Conservation (phyloP, 92 coral and sea anemone genomes). For the Zoanthus solanderi region DNA sequence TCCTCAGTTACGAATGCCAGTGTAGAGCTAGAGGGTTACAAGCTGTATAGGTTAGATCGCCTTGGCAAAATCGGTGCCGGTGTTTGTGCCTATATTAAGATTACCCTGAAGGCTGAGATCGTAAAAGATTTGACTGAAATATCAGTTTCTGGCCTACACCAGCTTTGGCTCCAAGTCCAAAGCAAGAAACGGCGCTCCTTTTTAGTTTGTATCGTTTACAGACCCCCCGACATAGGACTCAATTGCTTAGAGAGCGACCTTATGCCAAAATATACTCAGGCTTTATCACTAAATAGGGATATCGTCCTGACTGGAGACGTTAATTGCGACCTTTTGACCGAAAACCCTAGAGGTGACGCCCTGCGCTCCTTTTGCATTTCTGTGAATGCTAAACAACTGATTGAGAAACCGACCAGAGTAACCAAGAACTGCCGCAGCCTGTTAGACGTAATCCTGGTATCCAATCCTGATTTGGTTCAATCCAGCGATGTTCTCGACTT, state of each 20-base stretch:
- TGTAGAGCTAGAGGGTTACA: constrained; percentile 36
- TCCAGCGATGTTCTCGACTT: constrained; percentile 27
- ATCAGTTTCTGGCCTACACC: constrained; percentile 44
- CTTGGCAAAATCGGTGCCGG: constrained; percentile 11
- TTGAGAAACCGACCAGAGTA: constrained; percentile 55
- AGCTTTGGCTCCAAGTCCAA: constrained; percentile 34
- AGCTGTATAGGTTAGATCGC: constrained; percentile 31
- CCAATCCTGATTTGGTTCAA: neutral
- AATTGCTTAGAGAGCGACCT: no score
- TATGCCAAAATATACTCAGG: no score
- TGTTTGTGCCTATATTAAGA: constrained; percentile 51
- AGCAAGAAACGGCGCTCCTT: neutral
- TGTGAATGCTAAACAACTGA: constrained; percentile 58
- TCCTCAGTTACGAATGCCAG: constrained; percentile 4
- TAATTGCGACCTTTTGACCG: neutral
- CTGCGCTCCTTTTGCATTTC: neutral
- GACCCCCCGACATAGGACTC: neutral
- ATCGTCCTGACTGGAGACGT: neutral
- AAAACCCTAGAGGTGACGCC: no score
- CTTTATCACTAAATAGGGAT: no score
- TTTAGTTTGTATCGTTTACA: neutral
- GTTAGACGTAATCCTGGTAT: neutral
- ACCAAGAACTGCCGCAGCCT: constrained; percentile 19
- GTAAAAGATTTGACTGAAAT: constrained; percentile 21
- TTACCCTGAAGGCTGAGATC: constrained; percentile 27